Base-by-base conservation (phyloP, 2,113 vertebrate genomes). In the Sceloporus tristichus region DNA sequence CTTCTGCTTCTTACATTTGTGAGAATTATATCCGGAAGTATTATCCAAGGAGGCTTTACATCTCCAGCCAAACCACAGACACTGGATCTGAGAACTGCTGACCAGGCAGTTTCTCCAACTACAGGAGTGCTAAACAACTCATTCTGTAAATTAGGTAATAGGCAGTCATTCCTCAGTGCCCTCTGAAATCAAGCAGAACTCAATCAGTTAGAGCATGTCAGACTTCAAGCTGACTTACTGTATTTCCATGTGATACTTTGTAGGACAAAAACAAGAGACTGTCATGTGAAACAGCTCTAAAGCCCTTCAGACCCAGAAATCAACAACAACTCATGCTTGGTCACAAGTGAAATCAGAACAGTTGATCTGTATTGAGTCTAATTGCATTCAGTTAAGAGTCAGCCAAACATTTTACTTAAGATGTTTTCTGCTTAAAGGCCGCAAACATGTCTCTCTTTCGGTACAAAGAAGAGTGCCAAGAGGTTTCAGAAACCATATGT, bases 321-420 rank as follows among this genome's bases (percentile, higher is more conserved):
- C 80, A 91, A 74, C 79, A 88, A 66, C 70, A 71, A 42, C 84
- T 76, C 79, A 62, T 90, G 76, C 21, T 86, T 91, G 82, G 73
- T 88, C 87, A 78, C 86, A 91, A 21, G 76, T 82, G 80, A 93
- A 91, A 90, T 93, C 82, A 85, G 83, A 90, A 78, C 91, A 85
- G 89, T 88, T 90, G 56, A 25, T 54, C 56, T 66, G 54, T 56
- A 48, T 79, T 90, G 38, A 87, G 87, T 85, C 48, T 66, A 82
- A 18, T 78, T 91, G 82, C 85, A 85, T 54, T 85, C 66, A 65
- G 0, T 84, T 89, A 59, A 81, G 23, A 34, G 48, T 34, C 29
- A 75, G 89, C 59, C 78, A 81, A 42, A 42, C 54, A n/a, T 42
- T 68, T 70, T 89, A 19, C 7, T 83, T 62, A 70, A 74, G 34